Evolutionary conservation across 2,113 vertebrate genomes (phyloP).

Genomic region (Piprites chloris): DNA sequence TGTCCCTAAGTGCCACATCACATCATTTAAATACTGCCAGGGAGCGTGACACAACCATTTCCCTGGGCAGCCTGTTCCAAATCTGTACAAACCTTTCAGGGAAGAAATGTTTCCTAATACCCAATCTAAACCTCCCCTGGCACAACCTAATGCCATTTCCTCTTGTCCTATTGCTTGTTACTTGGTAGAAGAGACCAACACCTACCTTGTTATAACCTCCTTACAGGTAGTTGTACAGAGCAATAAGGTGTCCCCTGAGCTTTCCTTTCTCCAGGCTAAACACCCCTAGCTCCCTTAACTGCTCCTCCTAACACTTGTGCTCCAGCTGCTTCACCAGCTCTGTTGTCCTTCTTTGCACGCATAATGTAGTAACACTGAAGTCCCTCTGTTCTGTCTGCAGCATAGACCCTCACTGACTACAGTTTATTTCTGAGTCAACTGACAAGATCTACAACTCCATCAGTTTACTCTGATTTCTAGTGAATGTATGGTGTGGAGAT

Average conservation of each 20-base stretch:
- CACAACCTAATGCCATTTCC: not conserved
- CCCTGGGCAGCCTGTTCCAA: not conserved
- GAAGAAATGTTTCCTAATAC: not conserved
- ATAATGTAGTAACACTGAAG: not conserved
- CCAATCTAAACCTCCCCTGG: not conserved
- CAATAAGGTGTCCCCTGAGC: not conserved
- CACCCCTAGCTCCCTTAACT: not conserved
- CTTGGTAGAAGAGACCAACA: not conserved
- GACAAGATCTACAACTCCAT: not conserved
- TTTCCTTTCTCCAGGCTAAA: not conserved
- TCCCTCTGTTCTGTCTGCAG: not conserved
- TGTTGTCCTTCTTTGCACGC: not conserved
- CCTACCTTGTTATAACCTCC: not conserved
- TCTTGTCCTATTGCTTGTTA: not conserved
- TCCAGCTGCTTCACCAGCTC: not conserved
- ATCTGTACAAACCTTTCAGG: not conserved
- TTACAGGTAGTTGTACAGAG: not conserved
- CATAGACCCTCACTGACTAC: not conserved
- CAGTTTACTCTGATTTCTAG: not conserved
- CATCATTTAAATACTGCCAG: not conserved
- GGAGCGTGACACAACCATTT: not conserved
- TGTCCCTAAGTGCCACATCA: not conserved
- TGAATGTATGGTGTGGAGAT: not conserved
- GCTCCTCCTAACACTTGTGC: not conserved
- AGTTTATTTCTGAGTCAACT: not conserved